Base-by-base conservation (phyloP, 1,140 invertebrate species). In the Ctenoplectra terminalis region DNA sequence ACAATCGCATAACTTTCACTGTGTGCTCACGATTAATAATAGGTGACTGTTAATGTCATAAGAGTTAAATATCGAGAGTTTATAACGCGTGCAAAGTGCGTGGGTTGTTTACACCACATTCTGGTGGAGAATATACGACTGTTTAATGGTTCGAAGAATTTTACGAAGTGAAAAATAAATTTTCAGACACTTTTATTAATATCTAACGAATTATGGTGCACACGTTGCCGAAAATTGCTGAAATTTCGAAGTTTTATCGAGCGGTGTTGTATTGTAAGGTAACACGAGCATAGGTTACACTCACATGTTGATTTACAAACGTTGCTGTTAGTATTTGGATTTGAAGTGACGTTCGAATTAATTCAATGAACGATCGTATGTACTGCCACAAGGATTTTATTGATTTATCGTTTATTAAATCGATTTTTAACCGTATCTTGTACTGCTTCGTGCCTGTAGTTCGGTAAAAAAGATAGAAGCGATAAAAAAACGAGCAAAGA, bases 361-460 rank as follows among this genome's bases (percentile, higher is more conserved):
- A 48, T 61, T 48, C 23, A 4, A 48, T 60, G 17, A 46, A 56
- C 37, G 40, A n/a, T n/a, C n/a, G n/a, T n/a, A n/a, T n/a, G n/a
- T n/a, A n/a, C n/a, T n/a, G n/a, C n/a, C n/a, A n/a, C n/a, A n/a
- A n/a, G n/a, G n/a, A n/a, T n/a, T n/a, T n/a, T n/a, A n/a, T n/a
- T n/a, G n/a, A n/a, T 72, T 50, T 40, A 34, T 60, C 3, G 54
- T 31, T 46, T 61, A 73, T 48, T 73, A 73, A 13, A 31, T 40
- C 11, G 23, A 5, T 60, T 8, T 26, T 2, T 54, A 31, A 40
- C 40, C 56, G 71, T 70, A 13, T 50, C 17, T 2, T 11, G 23
- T n/a, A 20, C 23, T 17, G 23, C 37, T 17, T 48, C 3, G 0
- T 17, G 13, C 13, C 17, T 40, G 5, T 26, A 31, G 31, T 54